phyloP scores from a whole-genome alignment of 64 coral and sea anemone genomes.

The Trachythela sp. region DNA sequence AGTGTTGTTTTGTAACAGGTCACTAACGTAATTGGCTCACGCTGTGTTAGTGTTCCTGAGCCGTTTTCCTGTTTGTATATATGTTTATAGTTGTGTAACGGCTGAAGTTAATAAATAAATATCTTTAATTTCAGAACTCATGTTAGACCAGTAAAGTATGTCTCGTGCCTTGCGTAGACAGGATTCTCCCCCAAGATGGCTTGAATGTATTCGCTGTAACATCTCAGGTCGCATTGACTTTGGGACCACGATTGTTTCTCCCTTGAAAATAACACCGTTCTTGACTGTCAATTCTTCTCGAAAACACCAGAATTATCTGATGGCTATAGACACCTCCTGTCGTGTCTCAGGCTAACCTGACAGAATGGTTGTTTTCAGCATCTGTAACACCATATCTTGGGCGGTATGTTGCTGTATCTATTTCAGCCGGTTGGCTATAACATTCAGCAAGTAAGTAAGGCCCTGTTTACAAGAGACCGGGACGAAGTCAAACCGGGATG shows the following conservation, averaged over 20 bases:
- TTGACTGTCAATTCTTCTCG: not conserved
- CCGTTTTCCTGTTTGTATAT: no score
- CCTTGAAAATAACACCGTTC: not conserved
- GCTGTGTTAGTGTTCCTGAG: no score
- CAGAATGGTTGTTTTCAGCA: not conserved
- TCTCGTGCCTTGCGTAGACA: conserved; percentile 11
- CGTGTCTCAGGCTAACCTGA: not conserved
- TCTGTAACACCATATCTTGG: not conserved
- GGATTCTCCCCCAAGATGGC: conserved; percentile 41
- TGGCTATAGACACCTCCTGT: not conserved
- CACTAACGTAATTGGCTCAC: no score
- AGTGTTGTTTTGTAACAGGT: no score
- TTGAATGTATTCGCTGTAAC: conserved; percentile 37
- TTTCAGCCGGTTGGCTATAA: not conserved
- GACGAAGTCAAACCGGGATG: not conserved
- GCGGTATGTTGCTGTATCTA: not conserved
- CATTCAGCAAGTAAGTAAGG: not conserved
- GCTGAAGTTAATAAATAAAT: no score
- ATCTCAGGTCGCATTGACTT: conserved; percentile 29
- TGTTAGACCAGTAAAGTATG: conserved; percentile 33
- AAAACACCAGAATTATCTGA: not conserved
- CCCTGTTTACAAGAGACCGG: not conserved
- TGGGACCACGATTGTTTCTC: conserved; percentile 9
- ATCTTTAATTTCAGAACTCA: conserved; percentile 44
- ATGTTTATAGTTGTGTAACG: no score